phyloP scores from a whole-genome alignment of 2,113 vertebrate species.

The Dromaius novaehollandiae region DNA sequence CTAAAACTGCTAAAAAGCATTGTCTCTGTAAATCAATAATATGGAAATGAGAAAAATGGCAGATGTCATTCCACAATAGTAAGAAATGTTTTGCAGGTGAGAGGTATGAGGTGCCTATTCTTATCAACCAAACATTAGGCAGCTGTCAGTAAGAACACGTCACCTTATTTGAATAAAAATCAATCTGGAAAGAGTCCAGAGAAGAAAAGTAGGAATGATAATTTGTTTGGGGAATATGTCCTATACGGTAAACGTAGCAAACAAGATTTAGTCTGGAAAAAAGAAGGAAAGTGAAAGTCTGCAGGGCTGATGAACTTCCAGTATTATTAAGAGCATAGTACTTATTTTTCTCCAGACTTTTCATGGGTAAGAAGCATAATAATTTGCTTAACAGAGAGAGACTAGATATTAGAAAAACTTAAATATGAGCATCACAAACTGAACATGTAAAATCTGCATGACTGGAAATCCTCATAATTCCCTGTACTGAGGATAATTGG shows the following conservation, averaged over 20 bases:
- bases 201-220: not conserved
- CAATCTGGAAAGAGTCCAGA: not conserved
- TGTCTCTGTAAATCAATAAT: not conserved
- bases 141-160: not conserved
- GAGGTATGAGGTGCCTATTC: not conserved
- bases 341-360: not conserved
- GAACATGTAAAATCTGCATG: not conserved
- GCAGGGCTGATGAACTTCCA: not conserved
- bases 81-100: not conserved
- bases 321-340: not conserved
- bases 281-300: not conserved
- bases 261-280: not conserved
- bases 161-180: not conserved
- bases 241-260: not conserved
- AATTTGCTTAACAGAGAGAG: not conserved
- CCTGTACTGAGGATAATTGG: not conserved
- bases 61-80: not conserved
- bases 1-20: not conserved
- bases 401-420: not conserved
- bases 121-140: not conserved
- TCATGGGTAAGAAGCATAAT: not conserved
- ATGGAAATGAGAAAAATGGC: not conserved
- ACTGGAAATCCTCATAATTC: not conserved
- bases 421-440: not conserved
- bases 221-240: not conserved